Conservation (phyloP, 2,113 vertebrate genomes). For the Tichodroma muraria region DNA sequence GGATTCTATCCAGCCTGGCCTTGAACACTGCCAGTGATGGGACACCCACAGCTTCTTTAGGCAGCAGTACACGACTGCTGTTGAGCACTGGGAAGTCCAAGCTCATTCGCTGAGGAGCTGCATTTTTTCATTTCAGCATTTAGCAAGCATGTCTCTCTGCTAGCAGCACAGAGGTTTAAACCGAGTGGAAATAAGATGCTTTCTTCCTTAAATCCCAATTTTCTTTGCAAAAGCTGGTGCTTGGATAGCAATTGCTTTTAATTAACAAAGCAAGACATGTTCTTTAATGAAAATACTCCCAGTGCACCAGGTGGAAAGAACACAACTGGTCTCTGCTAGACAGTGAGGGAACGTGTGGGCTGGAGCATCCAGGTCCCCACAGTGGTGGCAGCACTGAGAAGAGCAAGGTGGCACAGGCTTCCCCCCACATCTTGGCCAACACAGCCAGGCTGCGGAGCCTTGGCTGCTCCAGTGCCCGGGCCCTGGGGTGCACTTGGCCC, state of each 20-base stretch:
- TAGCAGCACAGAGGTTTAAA: not conserved
- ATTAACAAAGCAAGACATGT: not conserved
- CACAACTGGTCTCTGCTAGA: not conserved
- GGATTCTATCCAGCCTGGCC: not conserved
- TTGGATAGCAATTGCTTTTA: not conserved
- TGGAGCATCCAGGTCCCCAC: accelerated
- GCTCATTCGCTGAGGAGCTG: not conserved
- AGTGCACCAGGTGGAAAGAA: not conserved
- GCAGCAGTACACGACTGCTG: not conserved
- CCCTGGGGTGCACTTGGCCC: not conserved
- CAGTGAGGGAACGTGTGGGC: accelerated
- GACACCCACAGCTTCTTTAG: not conserved
- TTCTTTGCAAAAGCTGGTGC: not conserved
- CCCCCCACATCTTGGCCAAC: accelerated
- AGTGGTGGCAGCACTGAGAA: not conserved
- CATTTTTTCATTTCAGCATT: not conserved
- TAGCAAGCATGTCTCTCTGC: not conserved
- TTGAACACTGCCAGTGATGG: not conserved
- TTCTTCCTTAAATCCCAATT: not conserved
- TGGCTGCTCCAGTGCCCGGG: not conserved
- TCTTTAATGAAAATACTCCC: not conserved
- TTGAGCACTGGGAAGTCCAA: not conserved
- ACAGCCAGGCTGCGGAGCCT: accelerated
- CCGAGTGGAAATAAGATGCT: not conserved
- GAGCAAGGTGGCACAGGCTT: not conserved